These are phyloP conservation scores for Elachura formosa DNA, from an alignment of 2,113 vertebrate genomes.

Conservation along the genomic window DNA sequence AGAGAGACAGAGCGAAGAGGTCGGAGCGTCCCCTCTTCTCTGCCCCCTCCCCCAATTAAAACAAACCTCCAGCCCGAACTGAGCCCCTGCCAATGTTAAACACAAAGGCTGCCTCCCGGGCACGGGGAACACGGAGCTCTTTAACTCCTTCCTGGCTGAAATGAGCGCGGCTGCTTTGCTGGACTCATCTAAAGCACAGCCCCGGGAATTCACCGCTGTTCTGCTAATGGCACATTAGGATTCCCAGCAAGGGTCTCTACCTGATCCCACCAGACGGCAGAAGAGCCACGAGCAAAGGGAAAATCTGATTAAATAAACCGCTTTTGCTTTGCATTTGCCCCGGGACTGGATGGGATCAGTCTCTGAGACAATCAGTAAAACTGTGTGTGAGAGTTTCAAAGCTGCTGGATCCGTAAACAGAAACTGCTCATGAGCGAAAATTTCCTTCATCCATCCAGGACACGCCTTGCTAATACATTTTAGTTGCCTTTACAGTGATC, in stretches of 20 bases:
- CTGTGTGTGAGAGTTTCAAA: background rate
- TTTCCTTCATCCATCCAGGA: background rate
- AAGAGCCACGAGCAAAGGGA: background rate
- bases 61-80: conserved; percentile 67
- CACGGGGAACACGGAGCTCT: conserved; percentile 43
- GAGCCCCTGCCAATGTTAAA: conserved; percentile 60
- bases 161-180: background rate
- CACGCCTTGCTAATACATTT: background rate
- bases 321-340: background rate
- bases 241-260: background rate
- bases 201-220: background rate
- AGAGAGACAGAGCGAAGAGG: conserved; percentile 2
- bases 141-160: conserved; percentile 73
- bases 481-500: background rate
- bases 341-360: background rate
- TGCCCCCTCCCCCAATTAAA: conserved; percentile 36
- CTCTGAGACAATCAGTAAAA: background rate
- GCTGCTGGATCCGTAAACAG: background rate
- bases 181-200: background rate
- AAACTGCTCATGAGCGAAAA: background rate
- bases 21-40: conserved; percentile 47
- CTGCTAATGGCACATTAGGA: rapidly evolving
- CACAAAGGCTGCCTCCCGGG: conserved; percentile 64
- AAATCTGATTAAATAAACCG: background rate
- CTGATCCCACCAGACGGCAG: background rate